Percentiles rank a stretch among this genome's conserved stretches.
Conservation (phyloP, 2,113 vertebrate genomes). For the Laterallus jamaicensis region DNA sequence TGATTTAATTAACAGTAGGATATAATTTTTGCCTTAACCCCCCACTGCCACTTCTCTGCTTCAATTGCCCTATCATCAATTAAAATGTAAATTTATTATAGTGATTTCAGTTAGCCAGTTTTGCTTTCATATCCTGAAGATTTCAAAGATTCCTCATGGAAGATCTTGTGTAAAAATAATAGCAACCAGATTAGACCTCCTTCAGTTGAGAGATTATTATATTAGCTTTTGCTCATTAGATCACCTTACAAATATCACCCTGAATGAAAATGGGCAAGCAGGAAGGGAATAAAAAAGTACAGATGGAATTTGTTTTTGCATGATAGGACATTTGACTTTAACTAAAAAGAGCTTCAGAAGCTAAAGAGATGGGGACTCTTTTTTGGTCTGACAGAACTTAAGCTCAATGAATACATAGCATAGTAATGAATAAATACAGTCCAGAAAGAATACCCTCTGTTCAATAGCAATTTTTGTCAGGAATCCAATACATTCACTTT, state of each 20-base stretch:
- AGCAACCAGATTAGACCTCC: not conserved
- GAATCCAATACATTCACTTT: not conserved
- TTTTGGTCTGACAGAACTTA: not conserved
- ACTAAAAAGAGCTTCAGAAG: not conserved
- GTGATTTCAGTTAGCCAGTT: not conserved
- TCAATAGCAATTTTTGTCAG: not conserved
- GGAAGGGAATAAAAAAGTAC: not conserved
- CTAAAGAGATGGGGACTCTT: not conserved
- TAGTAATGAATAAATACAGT: not conserved
- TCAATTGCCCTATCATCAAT: not conserved
- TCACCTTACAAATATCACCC: not conserved
- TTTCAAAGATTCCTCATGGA: not conserved
- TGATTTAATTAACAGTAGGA: not conserved
- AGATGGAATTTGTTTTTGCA: not conserved
- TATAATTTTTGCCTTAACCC: not conserved
- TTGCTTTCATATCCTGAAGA: not conserved
- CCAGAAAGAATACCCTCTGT: not conserved
- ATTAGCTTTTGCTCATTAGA: not conserved
- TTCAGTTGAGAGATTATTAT: not conserved
- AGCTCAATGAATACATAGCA: not conserved
- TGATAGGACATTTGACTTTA: not conserved
- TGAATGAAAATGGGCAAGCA: not conserved
- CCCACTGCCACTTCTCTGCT: not conserved
- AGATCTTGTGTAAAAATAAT: not conserved
- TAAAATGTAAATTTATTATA: not conserved